These are phyloP conservation scores for Phaetusa simplex DNA, from an alignment of 2,113 vertebrate genomes.

Conservation along the genomic window DNA sequence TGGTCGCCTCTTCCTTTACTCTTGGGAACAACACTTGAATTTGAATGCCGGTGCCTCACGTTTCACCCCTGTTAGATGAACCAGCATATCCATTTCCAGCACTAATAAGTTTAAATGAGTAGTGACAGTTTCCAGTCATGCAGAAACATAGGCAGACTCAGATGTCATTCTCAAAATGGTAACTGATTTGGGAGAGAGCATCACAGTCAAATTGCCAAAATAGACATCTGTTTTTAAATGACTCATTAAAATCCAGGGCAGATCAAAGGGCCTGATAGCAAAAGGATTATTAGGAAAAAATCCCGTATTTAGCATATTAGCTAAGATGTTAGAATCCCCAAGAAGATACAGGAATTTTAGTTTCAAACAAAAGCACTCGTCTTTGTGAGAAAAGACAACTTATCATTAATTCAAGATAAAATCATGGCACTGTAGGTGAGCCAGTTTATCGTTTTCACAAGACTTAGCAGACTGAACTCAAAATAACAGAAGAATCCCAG, in stretches of 20 bases:
- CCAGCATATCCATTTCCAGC: constrained; percentile 43
- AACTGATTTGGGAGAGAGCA: constrained; percentile 3
- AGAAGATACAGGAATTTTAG: neutral
- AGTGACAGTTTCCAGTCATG: constrained; percentile 52
- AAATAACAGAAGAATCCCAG: neutral
- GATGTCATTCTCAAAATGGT: constrained; percentile 39
- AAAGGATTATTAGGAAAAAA: neutral
- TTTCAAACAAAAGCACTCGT: neutral
- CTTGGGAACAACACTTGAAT: neutral
- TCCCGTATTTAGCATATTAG: neutral
- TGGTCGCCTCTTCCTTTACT: neutral
- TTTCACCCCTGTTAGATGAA: constrained; percentile 19
- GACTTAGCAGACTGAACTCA: neutral
- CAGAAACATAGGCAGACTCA: constrained; percentile 55
- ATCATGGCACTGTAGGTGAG: neutral
- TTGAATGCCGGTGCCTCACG: neutral
- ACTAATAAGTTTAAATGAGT: constrained; percentile 36
- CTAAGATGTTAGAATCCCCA: neutral
- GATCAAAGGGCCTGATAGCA: neutral
- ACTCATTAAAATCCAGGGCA: neutral
- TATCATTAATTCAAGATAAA: constrained; percentile 31
- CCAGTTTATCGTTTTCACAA: constrained; percentile 20
- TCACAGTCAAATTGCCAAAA: neutral
- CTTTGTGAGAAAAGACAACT: neutral
- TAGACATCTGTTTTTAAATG: neutral